Evolutionary conservation across 2,797 vertebrate genomes (phyloP), one percentile per base, ranked within the genome.

Genomic region (Lates japonicus): DNA sequence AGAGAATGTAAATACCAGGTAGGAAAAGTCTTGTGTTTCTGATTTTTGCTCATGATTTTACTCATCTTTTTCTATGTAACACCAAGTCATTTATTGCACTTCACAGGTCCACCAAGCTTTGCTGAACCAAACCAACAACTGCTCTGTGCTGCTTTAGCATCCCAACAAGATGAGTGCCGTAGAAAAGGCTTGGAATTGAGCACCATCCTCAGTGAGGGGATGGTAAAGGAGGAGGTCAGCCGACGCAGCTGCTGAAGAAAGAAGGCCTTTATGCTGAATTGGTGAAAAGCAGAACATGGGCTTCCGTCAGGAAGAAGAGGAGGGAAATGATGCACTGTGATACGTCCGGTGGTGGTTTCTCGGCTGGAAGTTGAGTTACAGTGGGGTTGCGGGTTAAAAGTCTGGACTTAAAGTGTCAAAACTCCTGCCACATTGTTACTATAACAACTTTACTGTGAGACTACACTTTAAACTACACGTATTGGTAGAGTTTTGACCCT

Each of bases 111-210:
- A 95, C 72, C 76, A 90, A 25, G 93, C 94, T 8, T 74, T 98
- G 75, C 82, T 94, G 9, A 85, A 86, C 2, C 90, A 91, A 1
- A 35, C 58, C 0, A 29, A 75, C 17, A n/a, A 67, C 4, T 92
- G 94, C 76, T 75, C 96, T 0, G 95, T 97, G 73, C 94, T 98
- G 54, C 80, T 98, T n/a, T n/a, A n/a, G n/a, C 66, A 96, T 97
- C 96, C 97, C 37, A 97, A 96, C 87, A 93, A 95, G 51, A 93
- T 97, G 87, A 94, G 90, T 17, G 88, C 92, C 0, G 95, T 95
- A 12, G 89, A 97, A 85, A 93, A 87, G 61, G 97, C 97, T 0
- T 31, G 96, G 98, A 55, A 75, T 97, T 13, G 95, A n/a, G n/a
- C n/a, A n/a, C n/a, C n/a, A n/a, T 97, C 72, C 94, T 98, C 39